Base-by-base conservation (phyloP, 2,888 invertebrate genomes). In the Pyralis farinalis region DNA sequence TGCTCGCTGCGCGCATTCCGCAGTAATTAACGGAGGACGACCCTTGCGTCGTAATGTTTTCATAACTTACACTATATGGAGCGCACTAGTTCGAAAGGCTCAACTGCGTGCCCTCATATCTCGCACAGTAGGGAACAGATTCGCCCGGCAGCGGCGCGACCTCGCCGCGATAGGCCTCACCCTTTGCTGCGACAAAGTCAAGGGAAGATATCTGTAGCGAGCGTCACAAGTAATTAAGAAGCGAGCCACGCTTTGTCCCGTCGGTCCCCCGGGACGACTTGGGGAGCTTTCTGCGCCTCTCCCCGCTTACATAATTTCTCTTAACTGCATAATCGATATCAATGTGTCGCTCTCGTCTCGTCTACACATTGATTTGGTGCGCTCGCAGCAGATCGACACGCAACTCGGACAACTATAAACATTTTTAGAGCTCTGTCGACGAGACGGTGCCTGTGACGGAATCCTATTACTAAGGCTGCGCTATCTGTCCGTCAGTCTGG, bases 321-420 rank as follows among this genome's bases (percentile, higher is more conserved):
- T 69, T 81, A 82, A 84, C 78, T 78, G 80, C 71, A 83, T 83
- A 84, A 84, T 84, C 85, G 78, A 85, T 85, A 82, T 54, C 57
- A 64, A 74, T 68, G 71, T 79, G 77, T 76, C 69, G 63, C 65
- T 71, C 61, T 70, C 59, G 67, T 68, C 59, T 58, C 58, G 43
- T 7, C 37, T 31, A 25, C 12, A 10, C 34, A 11, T 20, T 37
- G 20, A 29, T 38, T 31, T 31, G 31, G 5, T 12, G 31, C 11
- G 31, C 4, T 16, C 4, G 16, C 16, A 2, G 16, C 4, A 16
- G 16, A 4, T 16, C 16, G 3, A 16, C n/a, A n/a, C n/a, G n/a
- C n/a, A n/a, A n/a, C n/a, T n/a, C n/a, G n/a, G n/a, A n/a, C n/a
- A n/a, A n/a, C n/a, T n/a, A n/a, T n/a, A n/a, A n/a, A n/a, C n/a